Percentiles rank a stretch among this genome's conserved stretches.
Evolutionary conservation across 2,113 vertebrate species (phyloP).

Genomic region (Scortum barcoo): DNA sequence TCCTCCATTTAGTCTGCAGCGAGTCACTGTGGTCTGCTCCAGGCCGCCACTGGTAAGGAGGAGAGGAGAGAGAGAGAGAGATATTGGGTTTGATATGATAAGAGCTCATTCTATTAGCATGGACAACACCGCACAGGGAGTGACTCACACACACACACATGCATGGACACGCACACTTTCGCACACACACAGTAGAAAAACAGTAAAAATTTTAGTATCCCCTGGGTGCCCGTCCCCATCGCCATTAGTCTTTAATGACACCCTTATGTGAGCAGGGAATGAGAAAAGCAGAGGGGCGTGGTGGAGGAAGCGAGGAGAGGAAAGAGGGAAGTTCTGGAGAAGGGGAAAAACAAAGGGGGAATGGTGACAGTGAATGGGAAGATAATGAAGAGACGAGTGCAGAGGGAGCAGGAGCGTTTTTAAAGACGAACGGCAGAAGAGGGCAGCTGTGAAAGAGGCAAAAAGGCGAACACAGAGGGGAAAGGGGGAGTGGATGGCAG

Average conservation of each 20-base stretch:
- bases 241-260: slow-evolving; percentile 50
- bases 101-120: slow-evolving; percentile 50
- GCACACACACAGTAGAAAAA: slow-evolving; percentile 2
- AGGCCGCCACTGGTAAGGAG: neutral
- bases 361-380: neutral
- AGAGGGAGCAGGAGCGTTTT: slow-evolving; percentile 9
- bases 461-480: neutral
- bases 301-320: slow-evolving; percentile 21
- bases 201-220: slow-evolving; percentile 19
- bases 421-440: slow-evolving; percentile 1
- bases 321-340: neutral
- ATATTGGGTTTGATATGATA: slow-evolving; percentile 31
- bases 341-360: slow-evolving; percentile 20
- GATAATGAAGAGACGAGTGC: slow-evolving; percentile 27
- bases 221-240: slow-evolving; percentile 7
- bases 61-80: neutral
- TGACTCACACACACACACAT: slow-evolving; percentile 3
- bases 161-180: neutral
- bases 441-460: neutral
- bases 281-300: neutral
- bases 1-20: slow-evolving; percentile 22
- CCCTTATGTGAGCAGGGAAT: neutral
- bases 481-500: slow-evolving; percentile 8
- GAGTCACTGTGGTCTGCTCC: neutral
- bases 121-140: slow-evolving; percentile 35